Evolutionary conservation across 2,888 invertebrate genomes (phyloP), one percentile per base, ranked within the genome.

Genomic region (Tineola bisselliella): DNA sequence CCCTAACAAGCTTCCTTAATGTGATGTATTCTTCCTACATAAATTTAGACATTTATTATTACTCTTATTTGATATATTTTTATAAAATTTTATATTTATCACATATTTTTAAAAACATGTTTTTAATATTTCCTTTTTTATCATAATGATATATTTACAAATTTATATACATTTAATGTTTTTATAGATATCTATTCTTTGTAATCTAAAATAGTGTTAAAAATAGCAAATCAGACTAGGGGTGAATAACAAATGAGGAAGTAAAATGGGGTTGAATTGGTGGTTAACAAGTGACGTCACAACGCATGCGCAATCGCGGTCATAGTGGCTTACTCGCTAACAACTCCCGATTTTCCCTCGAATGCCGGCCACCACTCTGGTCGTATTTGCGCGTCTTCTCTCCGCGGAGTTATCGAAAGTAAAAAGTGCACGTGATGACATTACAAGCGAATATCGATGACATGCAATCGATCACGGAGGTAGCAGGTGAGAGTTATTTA

Each of bases 281-380:
- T 72, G 76, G 77, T 75, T 15, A 48, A 76, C 69, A 73, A 69
- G 70, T 79, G 79, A 79, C 77, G 80, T 80, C 77, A 79, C 69
- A 64, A 56, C 61, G 61, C 61, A 56, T 57, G 72, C 86, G 83
- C 84, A 81, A 79, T 83, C 83, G 84, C 77, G 71, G 59, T 64
- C 77, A 76, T 76, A 79, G 77, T 76, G 71, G 65, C 67, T 64
- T 69, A 70, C 70, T 66, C 64, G 65, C 61, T 62, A 64, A 65
- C 25, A 52, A 44, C 44, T 48, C 64, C 68, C 63, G 69, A 70
- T 81, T 60, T 86, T 84, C 83, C 84, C 86, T 84, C 84, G 84
- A 84, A 81, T 75, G 77, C 70, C 68, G 67, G 66, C 67, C 69
- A 8, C 31, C 15, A 15, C 43, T 18, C 44, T 33, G 12, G 17